A percentile compares a stretch with the other conserved stretches of the same genome.
These are phyloP conservation scores for Orthonychiurus folsomi DNA, from an alignment of 2,888 invertebrate species.

Conservation along the genomic window DNA sequence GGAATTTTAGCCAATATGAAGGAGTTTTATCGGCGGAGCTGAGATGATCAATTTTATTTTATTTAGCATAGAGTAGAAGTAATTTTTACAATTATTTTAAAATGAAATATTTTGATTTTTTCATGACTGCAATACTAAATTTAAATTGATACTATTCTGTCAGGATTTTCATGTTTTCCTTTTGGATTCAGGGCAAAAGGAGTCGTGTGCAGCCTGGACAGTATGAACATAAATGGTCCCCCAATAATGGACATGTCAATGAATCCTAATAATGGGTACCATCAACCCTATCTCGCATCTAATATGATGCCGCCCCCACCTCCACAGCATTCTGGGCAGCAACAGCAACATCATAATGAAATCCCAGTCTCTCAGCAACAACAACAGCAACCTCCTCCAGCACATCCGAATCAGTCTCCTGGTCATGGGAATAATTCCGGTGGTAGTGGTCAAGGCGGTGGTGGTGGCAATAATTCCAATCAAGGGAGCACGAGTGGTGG, in stretches of 20 bases:
- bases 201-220: conserved; percentile 34
- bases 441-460: conserved; percentile 28
- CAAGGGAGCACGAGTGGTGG: conserved; percentile 38
- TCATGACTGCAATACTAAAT: no score
- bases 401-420: conserved; percentile 33
- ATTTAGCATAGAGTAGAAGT: no score
- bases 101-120: background rate
- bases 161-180: no score
- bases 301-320: conserved; percentile 41
- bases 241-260: conserved; percentile 42
- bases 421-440: conserved; percentile 30
- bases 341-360: conserved; percentile 39
- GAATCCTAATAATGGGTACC: conserved; percentile 41
- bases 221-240: conserved; percentile 41
- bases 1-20: no score
- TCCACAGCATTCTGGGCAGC: conserved; percentile 36
- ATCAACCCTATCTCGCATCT: conserved; percentile 39
- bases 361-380: conserved; percentile 38
- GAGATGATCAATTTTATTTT: no score
- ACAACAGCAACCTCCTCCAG: conserved; percentile 35
- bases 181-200: conserved; percentile 26
- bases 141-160: no score
- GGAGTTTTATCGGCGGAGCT: no score
- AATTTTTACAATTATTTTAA: no score
- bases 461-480: conserved; percentile 37